phyloP scores from a whole-genome alignment of 2,888 invertebrate genomes.

The Drosophila bunnanda region DNA sequence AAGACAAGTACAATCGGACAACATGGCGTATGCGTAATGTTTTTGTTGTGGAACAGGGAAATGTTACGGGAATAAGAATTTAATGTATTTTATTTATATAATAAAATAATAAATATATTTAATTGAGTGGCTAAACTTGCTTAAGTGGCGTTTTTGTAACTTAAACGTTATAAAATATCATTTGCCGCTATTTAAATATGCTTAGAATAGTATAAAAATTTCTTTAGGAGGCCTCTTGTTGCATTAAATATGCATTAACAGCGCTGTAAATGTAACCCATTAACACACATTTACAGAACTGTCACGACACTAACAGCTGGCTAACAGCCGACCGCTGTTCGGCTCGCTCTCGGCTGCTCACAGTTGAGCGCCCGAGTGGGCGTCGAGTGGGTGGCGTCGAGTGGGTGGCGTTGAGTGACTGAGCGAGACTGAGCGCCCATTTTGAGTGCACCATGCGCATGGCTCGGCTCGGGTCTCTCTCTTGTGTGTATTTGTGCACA shows the following conservation, averaged over 20 bases:
- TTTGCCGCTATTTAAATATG: fast-evolving
- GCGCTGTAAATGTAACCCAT: slow-evolving; percentile 54
- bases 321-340: slow-evolving; percentile 26
- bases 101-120: not conserved
- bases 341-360: slow-evolving; percentile 6
- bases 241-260: slow-evolving; percentile 16
- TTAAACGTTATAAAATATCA: not conserved
- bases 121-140: not conserved
- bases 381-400: slow-evolving; percentile 26
- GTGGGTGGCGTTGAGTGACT: slow-evolving; percentile 45
- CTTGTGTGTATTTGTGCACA: slow-evolving; percentile 27
- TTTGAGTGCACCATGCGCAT: slow-evolving; percentile 74
- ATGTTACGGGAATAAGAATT: not conserved
- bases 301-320: slow-evolving; percentile 40
- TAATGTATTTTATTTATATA: too few relatives aligned
- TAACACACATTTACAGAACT: slow-evolving; percentile 52
- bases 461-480: slow-evolving; percentile 29
- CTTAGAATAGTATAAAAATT: fast-evolving
- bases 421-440: slow-evolving; percentile 25
- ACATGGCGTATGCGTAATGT: slow-evolving; percentile 27
- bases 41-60: not conserved
- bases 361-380: slow-evolving; percentile 15
- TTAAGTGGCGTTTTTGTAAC: not conserved
- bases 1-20: slow-evolving; percentile 18
- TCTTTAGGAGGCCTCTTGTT: not conserved